phyloP scores from a whole-genome alignment of 2,797 vertebrate species.

The Tangara arthus region DNA sequence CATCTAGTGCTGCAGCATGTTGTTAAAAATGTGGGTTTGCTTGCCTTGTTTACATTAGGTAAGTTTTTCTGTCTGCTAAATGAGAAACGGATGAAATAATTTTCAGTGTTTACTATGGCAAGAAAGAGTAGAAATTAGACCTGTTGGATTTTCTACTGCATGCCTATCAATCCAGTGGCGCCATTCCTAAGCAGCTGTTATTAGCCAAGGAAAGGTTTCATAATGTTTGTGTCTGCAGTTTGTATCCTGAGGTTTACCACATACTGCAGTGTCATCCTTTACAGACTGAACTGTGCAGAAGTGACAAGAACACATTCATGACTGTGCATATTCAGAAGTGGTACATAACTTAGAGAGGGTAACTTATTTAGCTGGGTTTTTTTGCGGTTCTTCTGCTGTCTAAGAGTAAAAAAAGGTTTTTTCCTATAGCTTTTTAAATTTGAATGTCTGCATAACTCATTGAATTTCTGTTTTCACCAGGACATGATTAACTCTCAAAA shows the following conservation, averaged over 20 bases:
- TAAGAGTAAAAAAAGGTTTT: not conserved
- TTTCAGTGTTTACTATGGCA: slow-evolving; percentile 6
- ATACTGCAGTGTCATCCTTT: not conserved
- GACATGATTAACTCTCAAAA: not conserved
- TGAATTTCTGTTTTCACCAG: not conserved
- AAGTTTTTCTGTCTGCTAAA: not conserved
- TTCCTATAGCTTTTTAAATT: not conserved
- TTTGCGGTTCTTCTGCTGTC: not conserved
- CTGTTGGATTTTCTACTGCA: not conserved
- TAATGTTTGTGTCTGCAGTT: not conserved
- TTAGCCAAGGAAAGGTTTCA: not conserved
- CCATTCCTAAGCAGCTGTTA: not conserved
- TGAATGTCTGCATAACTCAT: not conserved
- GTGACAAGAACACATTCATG: not conserved
- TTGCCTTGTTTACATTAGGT: not conserved
- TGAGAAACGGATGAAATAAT: not conserved
- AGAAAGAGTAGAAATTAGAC: not conserved
- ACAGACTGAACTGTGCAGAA: not conserved
- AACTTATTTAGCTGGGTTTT: fast-evolving
- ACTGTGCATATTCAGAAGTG: not conserved
- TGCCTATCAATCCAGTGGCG: not conserved
- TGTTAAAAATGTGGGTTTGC: not conserved
- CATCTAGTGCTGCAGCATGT: not conserved
- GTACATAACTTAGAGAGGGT: not conserved
- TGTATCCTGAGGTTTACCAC: not conserved